A percentile compares a stretch with the other conserved stretches of the same genome.
Conservation (phyloP, 2,888 invertebrate genomes). For the Chymomyza procnemis region DNA sequence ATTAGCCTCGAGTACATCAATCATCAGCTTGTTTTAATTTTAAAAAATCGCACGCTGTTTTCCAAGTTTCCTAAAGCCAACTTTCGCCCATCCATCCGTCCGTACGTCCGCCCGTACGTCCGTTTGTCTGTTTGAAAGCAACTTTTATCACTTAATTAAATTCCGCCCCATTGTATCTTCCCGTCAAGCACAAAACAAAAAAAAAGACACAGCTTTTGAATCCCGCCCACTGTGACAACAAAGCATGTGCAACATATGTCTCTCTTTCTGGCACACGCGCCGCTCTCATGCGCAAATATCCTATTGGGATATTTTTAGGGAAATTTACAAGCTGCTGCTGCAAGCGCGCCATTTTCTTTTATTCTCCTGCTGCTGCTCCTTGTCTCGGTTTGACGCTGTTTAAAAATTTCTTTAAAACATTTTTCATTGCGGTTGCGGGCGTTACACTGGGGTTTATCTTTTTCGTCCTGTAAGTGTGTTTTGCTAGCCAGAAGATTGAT, state of each 20-base stretch:
- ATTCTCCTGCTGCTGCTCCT: conserved; percentile 6
- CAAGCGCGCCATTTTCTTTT: conserved; percentile 60
- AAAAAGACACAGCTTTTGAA: conserved; percentile 38
- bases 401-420: conserved; percentile 33
- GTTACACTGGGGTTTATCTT: conserved; percentile 30
- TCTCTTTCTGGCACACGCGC: conserved; percentile 57
- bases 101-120: background rate
- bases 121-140: conserved; percentile 26
- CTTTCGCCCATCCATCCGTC: background rate
- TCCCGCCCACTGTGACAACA: conserved; percentile 60
- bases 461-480: conserved; percentile 28
- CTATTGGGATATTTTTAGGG: conserved; percentile 59
- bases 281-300: conserved; percentile 14
- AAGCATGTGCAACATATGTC: conserved; percentile 34
- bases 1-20: conserved; percentile 70
- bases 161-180: conserved; percentile 27
- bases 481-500: conserved; percentile 58
- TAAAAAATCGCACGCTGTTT: conserved; percentile 68
- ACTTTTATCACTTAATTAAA: conserved; percentile 67
- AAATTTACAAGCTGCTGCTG: conserved; percentile 43
- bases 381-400: background rate
- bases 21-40: conserved; percentile 69
- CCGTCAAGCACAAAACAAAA: no score
- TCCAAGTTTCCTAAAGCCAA: background rate
- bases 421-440: conserved; percentile 11